Evolutionary conservation across 1,140 invertebrate species (phyloP).

Genomic region (Fopius arisanus): DNA sequence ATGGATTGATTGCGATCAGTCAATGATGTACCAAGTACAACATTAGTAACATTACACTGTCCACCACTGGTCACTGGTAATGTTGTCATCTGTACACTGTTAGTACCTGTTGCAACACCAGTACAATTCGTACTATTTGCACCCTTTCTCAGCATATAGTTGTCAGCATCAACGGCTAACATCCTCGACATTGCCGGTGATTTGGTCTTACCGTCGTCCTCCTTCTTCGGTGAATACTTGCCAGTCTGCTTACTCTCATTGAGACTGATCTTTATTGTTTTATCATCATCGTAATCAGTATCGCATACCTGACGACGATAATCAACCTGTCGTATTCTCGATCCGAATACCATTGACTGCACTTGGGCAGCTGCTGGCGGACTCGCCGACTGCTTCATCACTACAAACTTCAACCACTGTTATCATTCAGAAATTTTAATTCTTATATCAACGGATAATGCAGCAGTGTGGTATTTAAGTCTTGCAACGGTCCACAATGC

Average conservation of each 20-base stretch:
- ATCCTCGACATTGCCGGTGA: constrained; percentile 56
- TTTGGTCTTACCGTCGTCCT: constrained; percentile 46
- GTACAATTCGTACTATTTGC: constrained; percentile 17
- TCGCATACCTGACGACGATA: constrained; percentile 31
- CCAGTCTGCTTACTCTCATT: constrained; percentile 34
- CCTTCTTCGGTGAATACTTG: constrained; percentile 35
- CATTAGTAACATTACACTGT: constrained; percentile 33
- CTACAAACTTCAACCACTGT: constrained; percentile 23
- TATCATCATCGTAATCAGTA: constrained; percentile 27
- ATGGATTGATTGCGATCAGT: neutral
- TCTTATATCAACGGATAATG: neutral
- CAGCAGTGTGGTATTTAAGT: constrained; percentile 30
- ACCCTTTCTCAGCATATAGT: constrained; percentile 69
- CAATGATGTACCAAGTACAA: constrained; percentile 10
- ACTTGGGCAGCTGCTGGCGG: constrained; percentile 45
- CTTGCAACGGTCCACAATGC: constrained; percentile 35
- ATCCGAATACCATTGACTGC: constrained; percentile 42
- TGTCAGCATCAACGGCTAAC: constrained; percentile 68
- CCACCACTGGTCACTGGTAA: constrained; percentile 20
- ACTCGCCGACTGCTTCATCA: constrained; percentile 52
- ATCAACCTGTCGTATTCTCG: constrained; percentile 37
- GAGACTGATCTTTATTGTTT: constrained; percentile 23
- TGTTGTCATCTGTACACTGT: constrained; percentile 20
- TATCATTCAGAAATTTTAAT: constrained; percentile 23
- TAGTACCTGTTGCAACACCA: constrained; percentile 1